Evolutionary conservation across 2,113 vertebrate genomes (phyloP).

Genomic region (Lepus europaeus): DNA sequence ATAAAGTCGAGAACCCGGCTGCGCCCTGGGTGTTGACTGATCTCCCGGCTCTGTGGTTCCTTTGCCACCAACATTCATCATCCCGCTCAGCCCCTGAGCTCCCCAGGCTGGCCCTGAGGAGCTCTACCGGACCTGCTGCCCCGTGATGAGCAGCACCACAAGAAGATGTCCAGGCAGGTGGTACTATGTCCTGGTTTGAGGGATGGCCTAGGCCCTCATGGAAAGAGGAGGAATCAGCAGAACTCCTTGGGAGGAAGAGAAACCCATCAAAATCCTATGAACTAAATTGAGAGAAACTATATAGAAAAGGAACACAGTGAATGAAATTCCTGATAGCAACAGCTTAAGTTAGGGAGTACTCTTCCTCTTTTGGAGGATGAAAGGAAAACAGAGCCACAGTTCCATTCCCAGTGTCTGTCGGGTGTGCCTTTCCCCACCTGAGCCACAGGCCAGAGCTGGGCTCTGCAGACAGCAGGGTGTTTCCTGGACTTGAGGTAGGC

Average conservation of each 20-base stretch:
- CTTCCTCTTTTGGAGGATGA: background rate
- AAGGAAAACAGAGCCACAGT: fast-evolving
- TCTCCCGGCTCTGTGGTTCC: too few species aligned
- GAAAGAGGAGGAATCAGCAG: background rate
- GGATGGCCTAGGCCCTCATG: background rate
- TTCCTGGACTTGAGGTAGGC: background rate
- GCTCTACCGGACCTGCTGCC: too few species aligned
- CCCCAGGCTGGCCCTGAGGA: too few species aligned
- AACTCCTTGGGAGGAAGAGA: background rate
- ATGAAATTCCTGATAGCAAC: background rate
- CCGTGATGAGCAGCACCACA: too few species aligned
- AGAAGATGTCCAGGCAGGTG: background rate
- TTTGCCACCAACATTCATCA: too few species aligned
- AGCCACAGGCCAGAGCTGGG: background rate
- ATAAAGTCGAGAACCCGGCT: too few species aligned
- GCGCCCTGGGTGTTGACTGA: too few species aligned
- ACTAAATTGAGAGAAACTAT: background rate
- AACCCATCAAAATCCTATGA: background rate
- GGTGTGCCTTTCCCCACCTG: background rate
- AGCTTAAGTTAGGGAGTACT: background rate
- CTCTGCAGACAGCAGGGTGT: background rate
- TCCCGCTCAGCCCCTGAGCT: too few species aligned
- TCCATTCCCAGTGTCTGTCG: background rate
- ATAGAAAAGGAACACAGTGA: background rate
- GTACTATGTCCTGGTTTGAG: background rate